Evolutionary conservation across 1,140 invertebrate genomes (phyloP), one percentile per base, ranked within the genome.

Genomic region (Dendrolimus kikuchii): DNA sequence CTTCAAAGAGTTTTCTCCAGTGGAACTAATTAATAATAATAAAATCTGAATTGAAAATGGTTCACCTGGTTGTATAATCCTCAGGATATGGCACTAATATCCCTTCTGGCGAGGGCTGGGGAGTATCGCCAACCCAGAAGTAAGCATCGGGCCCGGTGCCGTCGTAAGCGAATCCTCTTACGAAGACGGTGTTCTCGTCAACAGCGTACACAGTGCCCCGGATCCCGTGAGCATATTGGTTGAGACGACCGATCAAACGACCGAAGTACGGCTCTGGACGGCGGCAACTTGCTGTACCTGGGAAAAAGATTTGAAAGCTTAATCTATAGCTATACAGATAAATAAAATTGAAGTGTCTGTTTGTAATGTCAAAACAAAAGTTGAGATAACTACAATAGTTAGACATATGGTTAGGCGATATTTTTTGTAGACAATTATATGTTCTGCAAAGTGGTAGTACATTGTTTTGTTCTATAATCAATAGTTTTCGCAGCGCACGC

Each of bases 141-240:
- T 91, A 96, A 4, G 94, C 93, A 77, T 94, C 94, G 49, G 94
- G 94, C 9, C 92, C 94, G 5, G 91, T 93, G 40, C 95, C 95
- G 70, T 96, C 95, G 71, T 97, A 97, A 5, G 89, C 91, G 77
- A 98, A 97, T 41, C 92, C 92, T 71, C 94, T 93, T 56, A 97
- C 92, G 82, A 94, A 96, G 52, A 98, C 89, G 10, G 94, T 96
- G 60, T 90, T 92, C 68, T 97, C 95, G 70, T 97, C 95, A 2
- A 96, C 93, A 0, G 94, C 95, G 81, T 95, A 97, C 5, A 93
- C 93, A 2, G 89, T 90, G 4, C 95, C 95, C 42, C 88, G 85
- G 44, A 97, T 94, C 39, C 91, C 91, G 62, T 96, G 94, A 1
- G 91, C 93, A 72, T 92, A 93, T 47, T 91, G 89, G 23, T 88